Evolutionary conservation across 2,888 invertebrate genomes (phyloP).

Genomic region (Sesamia inferens): DNA sequence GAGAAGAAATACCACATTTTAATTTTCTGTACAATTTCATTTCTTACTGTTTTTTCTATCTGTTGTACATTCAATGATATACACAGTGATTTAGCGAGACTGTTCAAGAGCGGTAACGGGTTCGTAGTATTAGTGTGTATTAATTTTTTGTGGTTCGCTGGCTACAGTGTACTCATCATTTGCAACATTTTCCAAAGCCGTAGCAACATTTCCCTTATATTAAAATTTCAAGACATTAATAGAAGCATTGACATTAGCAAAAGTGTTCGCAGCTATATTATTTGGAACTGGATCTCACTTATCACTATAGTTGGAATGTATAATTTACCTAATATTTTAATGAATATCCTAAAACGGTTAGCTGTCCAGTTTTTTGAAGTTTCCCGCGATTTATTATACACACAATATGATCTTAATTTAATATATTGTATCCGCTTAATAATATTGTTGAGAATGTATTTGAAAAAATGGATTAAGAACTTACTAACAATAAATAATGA

Average conservation of each 20-base stretch:
- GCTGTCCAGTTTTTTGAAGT: neutral
- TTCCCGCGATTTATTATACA: neutral
- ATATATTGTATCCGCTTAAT: conserved; percentile 4
- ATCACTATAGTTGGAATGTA: neutral
- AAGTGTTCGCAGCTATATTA: neutral
- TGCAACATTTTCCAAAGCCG: too few species aligned
- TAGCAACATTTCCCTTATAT: too few species aligned
- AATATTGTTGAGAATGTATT: conserved; percentile 2
- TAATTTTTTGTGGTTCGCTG: too few species aligned
- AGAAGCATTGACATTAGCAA: neutral
- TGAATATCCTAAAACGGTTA: fast-evolving
- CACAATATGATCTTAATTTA: conserved; percentile 17
- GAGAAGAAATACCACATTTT: too few species aligned
- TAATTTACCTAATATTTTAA: neutral
- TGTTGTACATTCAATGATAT: too few species aligned
- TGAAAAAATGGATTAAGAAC: conserved; percentile 3
- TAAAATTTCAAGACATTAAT: too few species aligned
- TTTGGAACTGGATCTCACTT: conserved; percentile 18
- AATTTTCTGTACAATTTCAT: too few species aligned
- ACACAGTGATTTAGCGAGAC: too few species aligned
- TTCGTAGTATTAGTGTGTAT: too few species aligned
- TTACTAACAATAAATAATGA: neutral
- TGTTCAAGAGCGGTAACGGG: too few species aligned
- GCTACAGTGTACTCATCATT: too few species aligned
- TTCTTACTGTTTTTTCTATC: too few species aligned